These are phyloP conservation scores for Campodea augens DNA, from an alignment of 1,140 invertebrate genomes.

Conservation along the genomic window DNA sequence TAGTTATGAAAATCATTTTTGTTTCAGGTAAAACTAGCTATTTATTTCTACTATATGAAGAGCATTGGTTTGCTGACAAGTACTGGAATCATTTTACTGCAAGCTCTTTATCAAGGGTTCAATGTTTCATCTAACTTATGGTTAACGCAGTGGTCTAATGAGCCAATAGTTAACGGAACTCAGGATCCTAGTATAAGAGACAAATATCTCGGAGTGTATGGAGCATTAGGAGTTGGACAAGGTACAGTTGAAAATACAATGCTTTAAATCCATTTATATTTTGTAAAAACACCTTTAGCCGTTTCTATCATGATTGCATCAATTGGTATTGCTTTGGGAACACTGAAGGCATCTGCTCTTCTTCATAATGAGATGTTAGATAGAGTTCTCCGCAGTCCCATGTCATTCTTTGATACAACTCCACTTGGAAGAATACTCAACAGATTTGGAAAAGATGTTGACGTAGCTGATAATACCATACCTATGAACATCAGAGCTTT, in stretches of 20 bases:
- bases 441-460: slow-evolving; percentile 67
- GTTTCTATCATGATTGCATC: too few relatives aligned
- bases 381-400: slow-evolving; percentile 35
- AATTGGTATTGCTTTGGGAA: background rate
- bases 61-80: slow-evolving; percentile 60
- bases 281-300: too few relatives aligned
- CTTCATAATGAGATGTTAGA: slow-evolving; percentile 18
- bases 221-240: slow-evolving; percentile 53
- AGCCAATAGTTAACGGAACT: slow-evolving; percentile 34
- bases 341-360: background rate
- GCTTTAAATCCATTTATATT: too few relatives aligned
- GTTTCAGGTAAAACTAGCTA: slow-evolving; percentile 64
- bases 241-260: too few relatives aligned
- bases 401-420: slow-evolving; percentile 69
- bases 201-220: background rate
- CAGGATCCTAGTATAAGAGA: slow-evolving; percentile 5
- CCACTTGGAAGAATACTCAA: slow-evolving; percentile 66
- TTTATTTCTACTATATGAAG: slow-evolving; percentile 75
- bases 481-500: background rate
- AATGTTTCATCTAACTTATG: slow-evolving; percentile 82
- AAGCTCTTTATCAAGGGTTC: slow-evolving; percentile 72
- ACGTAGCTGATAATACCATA: slow-evolving; percentile 40
- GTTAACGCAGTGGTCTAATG: slow-evolving; percentile 71
- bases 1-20: too few relatives aligned
- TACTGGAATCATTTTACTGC: slow-evolving; percentile 54